Evolutionary conservation across 2,888 invertebrate genomes (phyloP).

Genomic region (Stomorhina lunata): DNA sequence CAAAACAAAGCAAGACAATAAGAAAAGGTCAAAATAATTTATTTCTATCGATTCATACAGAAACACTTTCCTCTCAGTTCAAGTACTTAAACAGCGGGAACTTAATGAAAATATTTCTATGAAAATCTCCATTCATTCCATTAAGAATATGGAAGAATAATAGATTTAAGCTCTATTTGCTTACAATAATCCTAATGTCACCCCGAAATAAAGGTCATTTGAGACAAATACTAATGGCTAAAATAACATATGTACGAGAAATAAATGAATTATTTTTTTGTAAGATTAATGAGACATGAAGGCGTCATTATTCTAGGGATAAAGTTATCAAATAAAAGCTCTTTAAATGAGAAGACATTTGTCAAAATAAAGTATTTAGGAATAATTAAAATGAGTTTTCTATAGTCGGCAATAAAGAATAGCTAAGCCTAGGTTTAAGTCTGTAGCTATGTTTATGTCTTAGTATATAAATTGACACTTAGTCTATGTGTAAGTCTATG

Average conservation of each 20-base stretch:
- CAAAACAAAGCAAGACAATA: constrained; percentile 1
- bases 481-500: too few relatives aligned
- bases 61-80: background rate
- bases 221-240: background rate
- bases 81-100: background rate
- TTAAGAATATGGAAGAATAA: background rate
- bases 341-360: too few relatives aligned
- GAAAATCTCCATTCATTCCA: too few relatives aligned
- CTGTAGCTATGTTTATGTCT: too few relatives aligned
- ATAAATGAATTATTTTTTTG: background rate
- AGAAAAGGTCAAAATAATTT: background rate
- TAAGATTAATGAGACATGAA: background rate
- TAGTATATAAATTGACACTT: too few relatives aligned
- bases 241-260: too few relatives aligned
- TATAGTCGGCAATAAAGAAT: too few relatives aligned
- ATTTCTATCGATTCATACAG: background rate
- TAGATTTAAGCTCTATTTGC: background rate
- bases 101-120: background rate
- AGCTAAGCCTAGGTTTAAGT: too few relatives aligned
- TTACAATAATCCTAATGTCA: background rate
- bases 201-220: constrained; percentile 6
- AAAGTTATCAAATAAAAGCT: too few relatives aligned
- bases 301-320: too few relatives aligned
- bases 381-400: too few relatives aligned
- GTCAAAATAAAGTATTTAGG: too few relatives aligned